Conservation (phyloP, 2,888 invertebrate genomes). For the Cheiracanthium punctorium region DNA sequence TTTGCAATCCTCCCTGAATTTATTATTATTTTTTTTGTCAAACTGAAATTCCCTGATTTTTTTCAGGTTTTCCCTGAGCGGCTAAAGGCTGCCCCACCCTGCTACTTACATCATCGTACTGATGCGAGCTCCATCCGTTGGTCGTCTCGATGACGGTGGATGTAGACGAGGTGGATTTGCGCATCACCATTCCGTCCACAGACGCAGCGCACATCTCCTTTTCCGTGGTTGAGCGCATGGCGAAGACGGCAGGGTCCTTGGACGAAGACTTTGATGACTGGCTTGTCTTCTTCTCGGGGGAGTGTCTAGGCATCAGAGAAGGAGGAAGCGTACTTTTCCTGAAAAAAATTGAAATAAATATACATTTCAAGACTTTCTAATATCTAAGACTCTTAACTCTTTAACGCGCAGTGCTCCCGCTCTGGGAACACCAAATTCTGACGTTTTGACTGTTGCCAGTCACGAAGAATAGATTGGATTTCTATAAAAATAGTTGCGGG, state of each 20-base stretch:
- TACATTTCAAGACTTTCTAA: too few species aligned
- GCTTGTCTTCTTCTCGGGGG: constrained; percentile 8
- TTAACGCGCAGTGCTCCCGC: too few species aligned
- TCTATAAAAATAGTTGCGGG: too few species aligned
- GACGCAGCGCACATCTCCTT: not conserved
- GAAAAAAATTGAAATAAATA: not conserved
- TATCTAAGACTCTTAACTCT: too few species aligned
- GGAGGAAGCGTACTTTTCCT: constrained; percentile 53
- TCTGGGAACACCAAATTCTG: too few species aligned
- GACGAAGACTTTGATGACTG: constrained; percentile 13
- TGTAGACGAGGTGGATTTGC: not conserved
- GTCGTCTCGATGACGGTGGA: not conserved
- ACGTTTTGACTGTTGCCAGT: too few species aligned
- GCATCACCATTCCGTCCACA: not conserved
- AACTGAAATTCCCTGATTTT: not conserved
- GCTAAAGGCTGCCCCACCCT: too few species aligned
- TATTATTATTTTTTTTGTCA: too few species aligned
- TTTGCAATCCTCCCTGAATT: too few species aligned
- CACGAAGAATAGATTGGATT: too few species aligned
- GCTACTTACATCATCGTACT: constrained; percentile 27
- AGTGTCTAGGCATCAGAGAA: constrained; percentile 60
- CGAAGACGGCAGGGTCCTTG: not conserved
- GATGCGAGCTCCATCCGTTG: constrained; percentile 25
- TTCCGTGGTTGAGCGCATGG: not conserved
- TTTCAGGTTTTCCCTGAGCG: too few species aligned